Evolutionary conservation across 2,888 invertebrate genomes (phyloP).

Genomic region (Lepeophtheirus nordmannii): DNA sequence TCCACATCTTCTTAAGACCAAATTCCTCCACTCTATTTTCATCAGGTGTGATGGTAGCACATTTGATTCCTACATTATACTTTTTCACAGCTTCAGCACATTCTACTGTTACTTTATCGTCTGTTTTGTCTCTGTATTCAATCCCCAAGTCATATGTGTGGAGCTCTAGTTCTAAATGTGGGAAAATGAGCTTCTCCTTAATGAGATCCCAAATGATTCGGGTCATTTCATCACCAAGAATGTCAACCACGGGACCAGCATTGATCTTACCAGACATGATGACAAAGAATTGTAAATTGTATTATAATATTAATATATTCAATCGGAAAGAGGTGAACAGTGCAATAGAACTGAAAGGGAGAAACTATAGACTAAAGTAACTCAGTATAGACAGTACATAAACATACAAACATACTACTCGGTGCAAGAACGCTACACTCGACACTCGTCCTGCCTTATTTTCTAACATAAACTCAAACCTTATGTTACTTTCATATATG

Average conservation of each 20-base stretch:
- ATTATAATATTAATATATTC: too few species aligned
- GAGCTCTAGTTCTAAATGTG: conserved; percentile 84
- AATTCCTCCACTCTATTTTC: conserved; percentile 74
- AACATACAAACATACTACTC: too few species aligned
- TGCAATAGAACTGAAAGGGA: too few species aligned
- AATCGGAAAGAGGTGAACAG: too few species aligned
- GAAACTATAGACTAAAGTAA: too few species aligned
- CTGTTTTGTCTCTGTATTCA: conserved; percentile 79
- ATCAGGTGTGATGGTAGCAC: conserved; percentile 96
- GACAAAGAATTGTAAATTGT: too few species aligned
- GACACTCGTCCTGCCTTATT: too few species aligned
- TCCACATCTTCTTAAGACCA: conserved; percentile 44
- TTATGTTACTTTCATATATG: too few species aligned
- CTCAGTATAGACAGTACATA: too few species aligned
- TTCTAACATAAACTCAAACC: too few species aligned
- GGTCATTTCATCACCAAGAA: conserved; percentile 35
- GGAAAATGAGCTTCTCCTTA: conserved; percentile 87
- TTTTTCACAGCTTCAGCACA: conserved; percentile 91
- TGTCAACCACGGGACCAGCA: conserved; percentile 33
- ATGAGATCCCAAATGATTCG: conserved; percentile 95
- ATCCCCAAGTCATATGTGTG: conserved; percentile 89
- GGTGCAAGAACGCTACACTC: too few species aligned
- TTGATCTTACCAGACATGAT: conserved; percentile 18
- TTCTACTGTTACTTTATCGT: conserved; percentile 88
- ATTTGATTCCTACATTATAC: conserved; percentile 96